phyloP scores from a whole-genome alignment of 2,888 invertebrate species.

The Tachystola acroxantha region DNA sequence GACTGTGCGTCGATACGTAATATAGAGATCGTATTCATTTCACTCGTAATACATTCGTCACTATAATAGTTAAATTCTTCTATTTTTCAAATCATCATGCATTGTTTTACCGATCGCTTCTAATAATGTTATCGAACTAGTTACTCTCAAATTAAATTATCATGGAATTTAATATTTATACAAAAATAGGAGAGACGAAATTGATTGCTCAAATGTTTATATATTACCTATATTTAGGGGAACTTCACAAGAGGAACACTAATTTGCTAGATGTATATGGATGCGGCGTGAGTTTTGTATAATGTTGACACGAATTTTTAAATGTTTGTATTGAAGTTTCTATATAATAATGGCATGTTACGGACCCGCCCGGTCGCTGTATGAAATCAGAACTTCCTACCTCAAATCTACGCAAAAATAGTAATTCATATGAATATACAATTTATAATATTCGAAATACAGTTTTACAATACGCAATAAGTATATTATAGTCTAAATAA shows the following conservation, averaged over 20 bases:
- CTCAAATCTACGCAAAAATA: slow-evolving; percentile 70
- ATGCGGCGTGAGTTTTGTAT: slow-evolving; percentile 67
- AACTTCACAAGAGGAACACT: slow-evolving; percentile 69
- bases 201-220: slow-evolving; percentile 77
- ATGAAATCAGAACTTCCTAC: slow-evolving; percentile 65
- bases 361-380: slow-evolving; percentile 17
- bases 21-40: slow-evolving; percentile 43
- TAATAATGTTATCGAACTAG: slow-evolving; percentile 50
- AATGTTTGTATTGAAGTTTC: slow-evolving; percentile 58
- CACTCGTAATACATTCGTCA: slow-evolving; percentile 54
- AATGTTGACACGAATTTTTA: slow-evolving; percentile 72
- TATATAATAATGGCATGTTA: slow-evolving; percentile 32
- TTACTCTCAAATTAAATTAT: slow-evolving; percentile 59
- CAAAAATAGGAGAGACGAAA: slow-evolving; percentile 73
- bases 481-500: slow-evolving; percentile 65
- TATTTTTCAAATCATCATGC: slow-evolving; percentile 67
- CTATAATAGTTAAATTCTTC: slow-evolving; percentile 44
- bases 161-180: slow-evolving; percentile 74
- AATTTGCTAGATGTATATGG: slow-evolving; percentile 71
- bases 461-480: slow-evolving; percentile 66
- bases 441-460: slow-evolving; percentile 56
- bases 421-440: slow-evolving; percentile 58
- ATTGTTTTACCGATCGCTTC: slow-evolving; percentile 70
- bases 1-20: slow-evolving; percentile 30
- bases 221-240: slow-evolving; percentile 68